Evolutionary conservation across 2,113 vertebrate species (phyloP), one percentile per base, ranked within the genome.

Genomic region (Zootoca vivipara): DNA sequence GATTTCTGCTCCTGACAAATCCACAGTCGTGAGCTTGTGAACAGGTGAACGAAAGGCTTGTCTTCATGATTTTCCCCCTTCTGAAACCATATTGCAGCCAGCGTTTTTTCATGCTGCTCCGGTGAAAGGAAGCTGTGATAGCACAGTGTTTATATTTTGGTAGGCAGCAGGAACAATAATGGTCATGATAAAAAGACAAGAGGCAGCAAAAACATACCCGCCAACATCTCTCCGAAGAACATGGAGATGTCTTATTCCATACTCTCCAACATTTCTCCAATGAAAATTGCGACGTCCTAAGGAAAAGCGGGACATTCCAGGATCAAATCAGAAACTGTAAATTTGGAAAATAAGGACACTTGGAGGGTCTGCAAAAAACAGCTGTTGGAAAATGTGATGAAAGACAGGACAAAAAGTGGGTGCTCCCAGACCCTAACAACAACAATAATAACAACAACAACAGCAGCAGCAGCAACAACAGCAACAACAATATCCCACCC

Each of bases 131-230:
- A 77, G 77, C 28, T 40, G 52, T 79, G 70, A 88, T 13, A 58
- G 26, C 82, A 35, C 22, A 13, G 58, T 62, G 58, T 62, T 15
- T 62, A 15, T 40, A 65, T 26, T 72, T 72, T 72, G 30, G 0
- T 85, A 33, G n/a, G 20, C n/a, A 72, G 10, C 64, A 73, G 2
- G n/a, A 89, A 85, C 0, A 84, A 75, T 58, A 35, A 18, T 15
- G 3, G 52, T 28, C 38, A 20, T 18, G n/a, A 10, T 16, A n/a
- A 22, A 42, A n/a, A 67, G 67, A 2, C 12, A 78, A 73, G 22
- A 62, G 67, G 85, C 20, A 38, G 85, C 40, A 91, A 70, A 91
- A 90, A 67, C 89, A 72, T 46, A 46, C 46, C 46, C 46, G 10
- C 46, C 46, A 46, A 46, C 46, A 46, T 46, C 46, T 46, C 46